These are phyloP conservation scores for Phymastichus coffea DNA, from an alignment of 1,140 invertebrate species.

Conservation along the genomic window DNA sequence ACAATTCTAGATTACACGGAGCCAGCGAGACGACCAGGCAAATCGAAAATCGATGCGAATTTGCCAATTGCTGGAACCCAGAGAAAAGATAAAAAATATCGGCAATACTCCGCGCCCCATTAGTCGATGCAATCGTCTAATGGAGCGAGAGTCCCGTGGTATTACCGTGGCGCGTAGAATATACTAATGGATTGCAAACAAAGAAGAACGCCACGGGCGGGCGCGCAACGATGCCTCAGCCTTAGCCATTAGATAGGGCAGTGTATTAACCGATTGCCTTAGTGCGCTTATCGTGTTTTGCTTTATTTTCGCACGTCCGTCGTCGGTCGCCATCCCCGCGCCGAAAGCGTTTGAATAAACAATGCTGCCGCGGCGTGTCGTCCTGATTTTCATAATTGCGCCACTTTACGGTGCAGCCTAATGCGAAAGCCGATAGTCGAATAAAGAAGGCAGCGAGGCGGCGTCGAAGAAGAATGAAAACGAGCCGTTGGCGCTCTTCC, in stretches of 20 bases:
- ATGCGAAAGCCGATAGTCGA: background rate
- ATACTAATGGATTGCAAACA: constrained; percentile 21
- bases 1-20: too few relatives aligned
- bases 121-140: constrained; percentile 16
- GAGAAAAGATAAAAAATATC: background rate
- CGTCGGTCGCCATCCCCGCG: too few relatives aligned
- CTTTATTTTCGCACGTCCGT: too few relatives aligned
- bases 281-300: too few relatives aligned
- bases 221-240: background rate
- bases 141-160: background rate
- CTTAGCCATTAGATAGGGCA: background rate
- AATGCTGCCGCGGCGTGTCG: background rate
- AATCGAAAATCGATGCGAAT: constrained; percentile 22
- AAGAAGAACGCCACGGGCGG: background rate
- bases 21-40: too few relatives aligned
- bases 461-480: constrained; percentile 8
- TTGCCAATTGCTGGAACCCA: background rate
- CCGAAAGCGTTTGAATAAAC: too few relatives aligned
- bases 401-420: too few relatives aligned
- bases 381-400: constrained; percentile 19
- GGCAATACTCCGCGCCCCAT: background rate
- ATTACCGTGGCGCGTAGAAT: too few relatives aligned
- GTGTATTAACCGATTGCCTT: too few relatives aligned
- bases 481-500: background rate
- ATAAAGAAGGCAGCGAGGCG: background rate